Evolutionary conservation across 2,888 invertebrate species (phyloP).

Genomic region (Nomada ruficornis): DNA sequence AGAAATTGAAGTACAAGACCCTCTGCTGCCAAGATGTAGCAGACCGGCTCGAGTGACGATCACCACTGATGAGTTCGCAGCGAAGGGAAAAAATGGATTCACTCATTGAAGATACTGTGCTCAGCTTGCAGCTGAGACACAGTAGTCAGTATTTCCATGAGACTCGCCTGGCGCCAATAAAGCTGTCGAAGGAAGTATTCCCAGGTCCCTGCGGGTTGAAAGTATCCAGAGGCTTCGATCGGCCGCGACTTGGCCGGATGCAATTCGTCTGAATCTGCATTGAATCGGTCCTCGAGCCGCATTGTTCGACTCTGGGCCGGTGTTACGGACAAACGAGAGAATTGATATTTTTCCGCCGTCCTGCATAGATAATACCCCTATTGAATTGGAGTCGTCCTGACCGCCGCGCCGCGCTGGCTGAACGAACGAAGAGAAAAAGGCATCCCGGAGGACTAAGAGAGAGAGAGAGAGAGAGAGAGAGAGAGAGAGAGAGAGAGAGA

Average conservation of each 20-base stretch:
- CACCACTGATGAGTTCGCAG: not conserved
- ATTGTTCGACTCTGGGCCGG: conserved; percentile 65
- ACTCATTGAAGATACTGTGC: not conserved
- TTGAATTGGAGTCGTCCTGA: conserved; percentile 65
- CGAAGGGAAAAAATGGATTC: not conserved
- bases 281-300: conserved; percentile 67
- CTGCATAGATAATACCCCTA: conserved; percentile 70
- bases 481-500: conserved; percentile 17
- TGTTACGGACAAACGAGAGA: conserved; percentile 69
- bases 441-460: not conserved
- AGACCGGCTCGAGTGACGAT: no score
- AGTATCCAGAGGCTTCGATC: conserved; percentile 52
- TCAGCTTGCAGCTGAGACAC: not conserved
- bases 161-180: conserved; percentile 37
- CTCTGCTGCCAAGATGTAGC: no score
- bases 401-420: conserved; percentile 28
- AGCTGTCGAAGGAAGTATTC: conserved; percentile 57
- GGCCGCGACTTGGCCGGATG: conserved; percentile 63
- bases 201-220: conserved; percentile 28
- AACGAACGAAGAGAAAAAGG: conserved; percentile 25
- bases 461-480: conserved; percentile 1
- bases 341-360: conserved; percentile 73
- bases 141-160: conserved; percentile 33
- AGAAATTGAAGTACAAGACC: no score
- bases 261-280: conserved; percentile 75